Evolutionary conservation across 2,888 invertebrate species (phyloP).

Genomic region (Leptopterna dolabrata): DNA sequence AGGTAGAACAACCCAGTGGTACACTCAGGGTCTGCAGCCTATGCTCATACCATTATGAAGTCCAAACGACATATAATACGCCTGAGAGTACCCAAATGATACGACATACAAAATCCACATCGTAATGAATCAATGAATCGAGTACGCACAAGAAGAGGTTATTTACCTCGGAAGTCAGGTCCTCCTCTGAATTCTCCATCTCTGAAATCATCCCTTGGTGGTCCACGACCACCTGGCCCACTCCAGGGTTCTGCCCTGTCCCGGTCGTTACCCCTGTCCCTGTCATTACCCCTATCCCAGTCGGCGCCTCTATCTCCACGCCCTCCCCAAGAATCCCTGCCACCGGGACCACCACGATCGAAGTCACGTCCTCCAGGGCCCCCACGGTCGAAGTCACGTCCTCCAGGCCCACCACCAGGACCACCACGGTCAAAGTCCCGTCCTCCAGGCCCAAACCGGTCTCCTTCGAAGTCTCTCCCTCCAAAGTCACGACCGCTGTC

Average conservation of each 20-base stretch:
- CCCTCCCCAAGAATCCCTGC: constrained; percentile 55
- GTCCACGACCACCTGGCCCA: constrained; percentile 37
- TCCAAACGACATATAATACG: too few species aligned
- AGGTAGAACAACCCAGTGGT: too few species aligned
- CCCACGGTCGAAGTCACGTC: constrained; percentile 17
- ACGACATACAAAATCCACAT: too few species aligned
- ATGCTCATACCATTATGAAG: too few species aligned
- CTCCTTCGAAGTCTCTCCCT: constrained; percentile 5
- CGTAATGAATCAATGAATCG: too few species aligned
- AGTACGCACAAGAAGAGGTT: not conserved
- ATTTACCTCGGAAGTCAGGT: constrained; percentile 44
- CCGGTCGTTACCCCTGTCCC: constrained; percentile 47
- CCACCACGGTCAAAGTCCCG: constrained; percentile 35
- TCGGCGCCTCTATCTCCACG: constrained; percentile 55
- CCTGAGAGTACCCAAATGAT: too few species aligned
- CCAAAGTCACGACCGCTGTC: constrained; percentile 14
- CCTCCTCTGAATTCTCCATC: constrained; percentile 56
- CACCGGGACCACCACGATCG: not conserved
- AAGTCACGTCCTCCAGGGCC: constrained; percentile 17
- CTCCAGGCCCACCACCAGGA: constrained; percentile 19
- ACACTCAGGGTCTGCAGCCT: too few species aligned
- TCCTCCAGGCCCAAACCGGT: not conserved
- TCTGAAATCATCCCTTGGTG: constrained; percentile 26
- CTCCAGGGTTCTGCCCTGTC: constrained; percentile 28
- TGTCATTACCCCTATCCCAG: constrained; percentile 51